phyloP scores from a whole-genome alignment of 1,140 invertebrate genomes.

The Heliconius hermathena region DNA sequence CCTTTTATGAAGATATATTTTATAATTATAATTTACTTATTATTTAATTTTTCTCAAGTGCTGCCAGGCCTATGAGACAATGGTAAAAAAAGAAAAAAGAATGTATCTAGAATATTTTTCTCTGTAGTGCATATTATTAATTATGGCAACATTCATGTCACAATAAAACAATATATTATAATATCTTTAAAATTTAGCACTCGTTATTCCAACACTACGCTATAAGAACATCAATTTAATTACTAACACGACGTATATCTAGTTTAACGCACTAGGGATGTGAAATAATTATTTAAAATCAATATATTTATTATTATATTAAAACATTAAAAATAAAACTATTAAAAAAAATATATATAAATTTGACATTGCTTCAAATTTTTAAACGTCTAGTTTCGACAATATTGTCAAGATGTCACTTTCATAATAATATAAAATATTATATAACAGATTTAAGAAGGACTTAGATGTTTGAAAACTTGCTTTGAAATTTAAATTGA shows the following conservation, averaged over 20 bases:
- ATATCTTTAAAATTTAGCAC: not conserved
- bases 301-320: not conserved
- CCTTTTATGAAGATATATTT: constrained; percentile 11
- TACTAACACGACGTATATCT: constrained; percentile 47
- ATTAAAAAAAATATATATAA: no score
- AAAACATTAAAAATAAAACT: not conserved
- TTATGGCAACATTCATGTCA: constrained; percentile 1
- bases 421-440: no score
- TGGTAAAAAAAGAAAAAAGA: not conserved
- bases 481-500: not conserved
- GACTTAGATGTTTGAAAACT: no score
- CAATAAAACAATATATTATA: constrained; percentile 1
- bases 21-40: constrained; percentile 7
- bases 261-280: constrained; percentile 20
- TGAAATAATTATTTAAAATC: constrained; percentile 17
- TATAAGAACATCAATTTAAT: constrained; percentile 51
- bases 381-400: no score
- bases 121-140: constrained; percentile 1
- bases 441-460: no score
- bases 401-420: no score
- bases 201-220: constrained; percentile 39
- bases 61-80: not conserved
- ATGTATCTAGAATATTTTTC: not conserved
- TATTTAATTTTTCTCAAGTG: not conserved
- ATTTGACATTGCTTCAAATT: no score